Evolutionary conservation across 2,113 vertebrate species (phyloP).

Genomic region (Psittacara wagleri): DNA sequence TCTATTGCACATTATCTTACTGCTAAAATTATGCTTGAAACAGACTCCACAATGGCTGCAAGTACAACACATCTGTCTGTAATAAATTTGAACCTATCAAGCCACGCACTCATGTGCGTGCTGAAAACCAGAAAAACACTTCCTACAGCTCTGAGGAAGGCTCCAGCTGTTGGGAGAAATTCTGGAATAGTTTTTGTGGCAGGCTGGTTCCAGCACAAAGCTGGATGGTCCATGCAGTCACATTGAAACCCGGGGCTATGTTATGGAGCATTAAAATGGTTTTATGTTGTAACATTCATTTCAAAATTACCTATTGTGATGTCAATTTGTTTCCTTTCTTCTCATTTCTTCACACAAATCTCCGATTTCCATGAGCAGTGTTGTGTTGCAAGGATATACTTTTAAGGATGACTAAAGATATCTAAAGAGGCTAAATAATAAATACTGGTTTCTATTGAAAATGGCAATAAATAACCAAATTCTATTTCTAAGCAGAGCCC

Average conservation of each 20-base stretch:
- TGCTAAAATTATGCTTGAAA: neutral
- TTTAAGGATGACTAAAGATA: neutral
- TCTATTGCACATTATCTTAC: neutral
- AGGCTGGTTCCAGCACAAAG: neutral
- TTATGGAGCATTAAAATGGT: neutral
- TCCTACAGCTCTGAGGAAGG: neutral
- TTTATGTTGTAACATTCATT: neutral
- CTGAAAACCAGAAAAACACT: neutral
- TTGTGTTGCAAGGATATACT: neutral
- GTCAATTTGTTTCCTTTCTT: neutral
- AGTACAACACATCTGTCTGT: neutral
- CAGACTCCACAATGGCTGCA: neutral
- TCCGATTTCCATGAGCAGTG: neutral
- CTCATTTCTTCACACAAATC: neutral
- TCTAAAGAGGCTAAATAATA: neutral
- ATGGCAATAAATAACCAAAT: neutral
- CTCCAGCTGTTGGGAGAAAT: neutral
- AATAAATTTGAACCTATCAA: neutral
- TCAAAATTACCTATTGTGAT: neutral
- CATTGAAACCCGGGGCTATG: neutral
- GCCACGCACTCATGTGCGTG: neutral
- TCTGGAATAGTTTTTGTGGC: neutral
- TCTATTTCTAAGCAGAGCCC: neutral
- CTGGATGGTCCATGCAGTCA: neutral
- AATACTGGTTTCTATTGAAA: neutral